These are phyloP conservation scores for Rousettus leschenaultii DNA, from an alignment of 2,113 vertebrate species.

Conservation along the genomic window DNA sequence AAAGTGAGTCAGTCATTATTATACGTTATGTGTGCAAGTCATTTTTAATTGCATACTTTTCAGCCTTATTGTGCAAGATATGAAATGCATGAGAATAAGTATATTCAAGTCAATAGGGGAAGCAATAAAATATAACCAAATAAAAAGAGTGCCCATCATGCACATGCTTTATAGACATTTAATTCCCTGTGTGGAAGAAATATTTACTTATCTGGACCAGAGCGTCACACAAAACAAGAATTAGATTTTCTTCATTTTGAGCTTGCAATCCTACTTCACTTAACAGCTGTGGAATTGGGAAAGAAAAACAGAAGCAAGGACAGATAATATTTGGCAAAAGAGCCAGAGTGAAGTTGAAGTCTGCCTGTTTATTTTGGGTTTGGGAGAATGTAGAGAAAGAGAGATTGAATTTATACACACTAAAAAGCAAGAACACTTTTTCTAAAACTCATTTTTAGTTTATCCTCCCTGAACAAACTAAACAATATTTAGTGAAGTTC, in stretches of 20 bases:
- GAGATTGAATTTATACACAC: conserved; percentile 17
- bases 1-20: background rate
- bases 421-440: background rate
- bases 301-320: conserved; percentile 20
- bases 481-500: conserved; percentile 33
- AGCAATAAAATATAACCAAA: conserved; percentile 22
- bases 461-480: conserved; percentile 47
- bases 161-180: background rate
- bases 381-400: conserved; percentile 40
- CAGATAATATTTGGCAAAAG: conserved; percentile 44
- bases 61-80: conserved; percentile 21
- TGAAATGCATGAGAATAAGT: conserved; percentile 54
- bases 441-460: conserved; percentile 57
- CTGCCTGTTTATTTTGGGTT: conserved; percentile 49
- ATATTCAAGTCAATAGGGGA: conserved; percentile 22
- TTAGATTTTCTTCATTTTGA: conserved; percentile 57
- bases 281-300: conserved; percentile 56
- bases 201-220: conserved; percentile 25
- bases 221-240: conserved; percentile 42
- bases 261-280: conserved; percentile 41
- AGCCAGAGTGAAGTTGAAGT: conserved; percentile 30
- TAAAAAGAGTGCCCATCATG: background rate
- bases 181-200: background rate
- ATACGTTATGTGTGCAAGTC: background rate
- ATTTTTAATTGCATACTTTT: conserved; percentile 40